These are phyloP conservation scores for Hemibagrus guttatus DNA, from an alignment of 2,797 vertebrate species.

Conservation along the genomic window DNA sequence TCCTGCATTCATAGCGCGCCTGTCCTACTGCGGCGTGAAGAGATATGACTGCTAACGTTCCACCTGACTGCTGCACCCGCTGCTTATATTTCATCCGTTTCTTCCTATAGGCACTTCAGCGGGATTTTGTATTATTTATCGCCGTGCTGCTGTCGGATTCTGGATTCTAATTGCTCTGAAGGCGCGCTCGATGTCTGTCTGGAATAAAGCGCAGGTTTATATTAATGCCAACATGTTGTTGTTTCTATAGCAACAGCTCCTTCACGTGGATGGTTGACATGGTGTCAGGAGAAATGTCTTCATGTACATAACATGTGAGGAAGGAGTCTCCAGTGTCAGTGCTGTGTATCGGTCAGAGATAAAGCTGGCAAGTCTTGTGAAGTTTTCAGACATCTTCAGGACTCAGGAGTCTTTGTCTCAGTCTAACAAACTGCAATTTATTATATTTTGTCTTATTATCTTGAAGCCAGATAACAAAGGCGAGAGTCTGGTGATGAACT, in stretches of 20 bases:
- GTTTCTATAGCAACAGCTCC: not conserved
- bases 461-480: too few species aligned
- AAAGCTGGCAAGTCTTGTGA: too few species aligned
- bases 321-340: not conserved
- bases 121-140: not conserved
- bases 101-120: not conserved
- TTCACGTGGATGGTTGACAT: not conserved
- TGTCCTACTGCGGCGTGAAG: slow-evolving; percentile 11
- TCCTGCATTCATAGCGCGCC: slow-evolving; percentile 18
- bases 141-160: not conserved
- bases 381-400: not conserved
- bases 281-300: not conserved
- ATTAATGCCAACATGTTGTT: too few species aligned
- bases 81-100: slow-evolving; percentile 15
- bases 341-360: too few species aligned
- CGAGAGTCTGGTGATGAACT: too few species aligned
- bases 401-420: too few species aligned
- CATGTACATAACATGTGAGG: not conserved
- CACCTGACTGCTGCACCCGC: slow-evolving; percentile 14
- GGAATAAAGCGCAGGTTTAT: too few species aligned
- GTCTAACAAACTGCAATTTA: too few species aligned
- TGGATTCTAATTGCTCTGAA: not conserved
- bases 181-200: not conserved
- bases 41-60: slow-evolving; percentile 31
- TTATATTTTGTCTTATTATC: too few species aligned